Percentiles rank a stretch among this genome's conserved stretches.
phyloP scores from a whole-genome alignment of 2,888 invertebrate species.

The Tenodera sinensis region DNA sequence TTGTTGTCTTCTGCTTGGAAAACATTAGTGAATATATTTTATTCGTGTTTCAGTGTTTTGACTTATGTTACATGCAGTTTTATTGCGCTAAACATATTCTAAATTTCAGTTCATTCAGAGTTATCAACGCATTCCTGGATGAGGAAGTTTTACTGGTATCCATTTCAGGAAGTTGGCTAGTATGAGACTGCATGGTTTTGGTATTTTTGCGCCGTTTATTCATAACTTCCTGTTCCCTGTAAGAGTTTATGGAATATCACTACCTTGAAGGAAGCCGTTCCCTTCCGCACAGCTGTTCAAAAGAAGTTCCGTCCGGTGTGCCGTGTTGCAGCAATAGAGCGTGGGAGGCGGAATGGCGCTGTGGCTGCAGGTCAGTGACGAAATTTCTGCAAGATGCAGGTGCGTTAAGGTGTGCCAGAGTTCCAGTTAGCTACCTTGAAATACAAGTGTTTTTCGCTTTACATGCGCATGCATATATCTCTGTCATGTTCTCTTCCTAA shows the following conservation, averaged over 20 bases:
- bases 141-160: too few species aligned
- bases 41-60: too few species aligned
- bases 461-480: neutral
- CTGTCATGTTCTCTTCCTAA: too few species aligned
- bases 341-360: neutral
- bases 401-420: neutral
- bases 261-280: neutral
- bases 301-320: neutral
- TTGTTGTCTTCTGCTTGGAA: too few species aligned
- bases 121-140: too few species aligned
- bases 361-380: neutral
- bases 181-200: too few species aligned
- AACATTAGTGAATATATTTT: too few species aligned
- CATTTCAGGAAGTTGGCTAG: too few species aligned
- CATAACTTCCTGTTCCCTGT: neutral
- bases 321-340: neutral
- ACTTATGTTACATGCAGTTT: too few species aligned
- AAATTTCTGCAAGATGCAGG: neutral
- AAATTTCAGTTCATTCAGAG: too few species aligned
- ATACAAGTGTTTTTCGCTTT: neutral
- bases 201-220: too few species aligned
- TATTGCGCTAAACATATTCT: too few species aligned
- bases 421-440: neutral
- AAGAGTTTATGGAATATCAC: neutral
- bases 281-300: neutral